phyloP scores from a whole-genome alignment of 2,113 vertebrate genomes.

The Macquaria ambigua region DNA sequence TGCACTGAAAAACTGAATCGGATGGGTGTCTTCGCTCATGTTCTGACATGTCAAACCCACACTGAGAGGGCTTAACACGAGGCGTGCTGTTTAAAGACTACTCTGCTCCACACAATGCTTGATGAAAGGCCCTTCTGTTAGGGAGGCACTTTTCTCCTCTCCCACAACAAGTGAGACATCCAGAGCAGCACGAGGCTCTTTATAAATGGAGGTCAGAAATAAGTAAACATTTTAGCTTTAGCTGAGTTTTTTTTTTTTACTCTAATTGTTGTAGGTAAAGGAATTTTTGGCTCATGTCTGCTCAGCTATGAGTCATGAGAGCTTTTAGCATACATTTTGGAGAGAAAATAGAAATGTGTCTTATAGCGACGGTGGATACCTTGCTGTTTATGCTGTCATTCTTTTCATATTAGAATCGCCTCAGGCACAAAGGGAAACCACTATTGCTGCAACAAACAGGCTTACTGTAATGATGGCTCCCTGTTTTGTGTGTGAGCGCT shows the following conservation, averaged over 20 bases:
- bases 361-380: constrained; percentile 14
- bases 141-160: constrained; percentile 37
- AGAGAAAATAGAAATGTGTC: constrained; percentile 30
- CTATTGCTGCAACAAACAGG: constrained; percentile 23
- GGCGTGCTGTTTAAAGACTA: constrained; percentile 56
- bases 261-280: constrained; percentile 53
- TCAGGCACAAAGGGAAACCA: constrained; percentile 31
- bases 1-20: constrained; percentile 39
- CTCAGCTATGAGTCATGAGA: constrained; percentile 39
- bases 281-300: constrained; percentile 38
- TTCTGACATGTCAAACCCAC: constrained; percentile 69
- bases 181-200: constrained; percentile 39
- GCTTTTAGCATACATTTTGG: constrained; percentile 40
- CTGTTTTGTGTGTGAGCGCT: constrained; percentile 29
- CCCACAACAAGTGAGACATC: constrained; percentile 58
- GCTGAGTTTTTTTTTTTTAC: background rate
- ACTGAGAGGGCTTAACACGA: constrained; percentile 53
- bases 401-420: constrained; percentile 21
- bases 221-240: constrained; percentile 63
- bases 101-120: constrained; percentile 42
- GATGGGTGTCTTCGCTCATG: constrained; percentile 60
- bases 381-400: constrained; percentile 50
- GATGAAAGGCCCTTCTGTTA: constrained; percentile 60
- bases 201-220: constrained; percentile 61
- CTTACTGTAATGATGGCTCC: constrained; percentile 39